phyloP scores from a whole-genome alignment of 1,140 invertebrate species.

The Pomphorhynchus laevis region DNA sequence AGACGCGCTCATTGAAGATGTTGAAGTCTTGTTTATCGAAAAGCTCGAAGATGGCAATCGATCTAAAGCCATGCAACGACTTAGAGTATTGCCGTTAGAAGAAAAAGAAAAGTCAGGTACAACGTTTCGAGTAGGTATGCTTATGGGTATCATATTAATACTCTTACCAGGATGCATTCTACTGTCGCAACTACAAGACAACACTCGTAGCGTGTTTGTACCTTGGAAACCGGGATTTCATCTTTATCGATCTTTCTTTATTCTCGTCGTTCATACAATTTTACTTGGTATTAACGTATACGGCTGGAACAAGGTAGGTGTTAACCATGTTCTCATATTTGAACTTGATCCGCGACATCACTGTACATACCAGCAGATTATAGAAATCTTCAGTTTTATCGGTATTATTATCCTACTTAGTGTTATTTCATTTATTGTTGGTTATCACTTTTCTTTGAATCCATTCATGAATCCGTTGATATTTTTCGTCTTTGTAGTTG shows the following conservation, averaged over 20 bases:
- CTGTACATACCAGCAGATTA: constrained; percentile 56
- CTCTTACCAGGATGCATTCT: no score
- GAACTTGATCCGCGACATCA: constrained; percentile 86
- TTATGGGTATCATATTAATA: constrained; percentile 56
- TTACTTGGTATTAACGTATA: constrained; percentile 78
- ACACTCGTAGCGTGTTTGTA: no score
- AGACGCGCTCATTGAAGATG: constrained; percentile 64
- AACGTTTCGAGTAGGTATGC: constrained; percentile 69
- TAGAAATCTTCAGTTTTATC: constrained; percentile 29
- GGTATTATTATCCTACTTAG: no score
- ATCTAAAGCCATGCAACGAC: constrained; percentile 74
- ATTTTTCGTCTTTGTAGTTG: constrained; percentile 5
- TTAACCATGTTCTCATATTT: constrained; percentile 95
- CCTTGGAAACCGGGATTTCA: constrained; percentile 21
- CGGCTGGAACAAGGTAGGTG: constrained; percentile 82
- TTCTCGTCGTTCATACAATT: constrained; percentile 63
- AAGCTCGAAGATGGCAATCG: constrained; percentile 68
- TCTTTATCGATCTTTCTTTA: constrained; percentile 54
- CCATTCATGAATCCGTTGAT: constrained; percentile 6
- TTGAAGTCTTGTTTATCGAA: constrained; percentile 42
- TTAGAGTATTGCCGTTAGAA: constrained; percentile 64
- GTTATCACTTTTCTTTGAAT: constrained; percentile 2
- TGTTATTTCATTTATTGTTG: constrained; percentile 18
- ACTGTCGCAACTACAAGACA: no score
- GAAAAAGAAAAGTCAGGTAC: constrained; percentile 83